phyloP scores from a whole-genome alignment of 1,140 invertebrate genomes.

The Aleiodes sp. region DNA sequence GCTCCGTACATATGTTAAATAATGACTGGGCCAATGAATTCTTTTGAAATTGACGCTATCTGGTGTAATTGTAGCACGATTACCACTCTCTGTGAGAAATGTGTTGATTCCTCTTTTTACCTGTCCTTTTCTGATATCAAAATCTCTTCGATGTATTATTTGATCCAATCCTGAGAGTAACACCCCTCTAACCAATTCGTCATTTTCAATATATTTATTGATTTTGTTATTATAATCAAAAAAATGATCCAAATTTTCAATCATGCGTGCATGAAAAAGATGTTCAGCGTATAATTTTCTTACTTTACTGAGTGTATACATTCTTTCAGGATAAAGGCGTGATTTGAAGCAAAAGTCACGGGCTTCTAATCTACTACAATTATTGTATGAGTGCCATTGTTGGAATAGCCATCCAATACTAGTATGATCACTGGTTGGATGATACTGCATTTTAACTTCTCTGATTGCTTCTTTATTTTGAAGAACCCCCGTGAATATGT shows the following conservation, averaged over 20 bases:
- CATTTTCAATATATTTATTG: constrained; percentile 62
- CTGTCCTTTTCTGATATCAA: constrained; percentile 63
- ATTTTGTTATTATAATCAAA: constrained; percentile 34
- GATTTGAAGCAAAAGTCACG: constrained; percentile 56
- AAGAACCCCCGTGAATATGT: constrained; percentile 50
- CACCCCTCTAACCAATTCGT: constrained; percentile 65
- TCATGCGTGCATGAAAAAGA: neutral
- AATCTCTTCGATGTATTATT: constrained; percentile 59
- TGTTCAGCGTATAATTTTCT: constrained; percentile 47
- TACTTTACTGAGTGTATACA: constrained; percentile 61
- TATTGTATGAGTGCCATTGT: constrained; percentile 55
- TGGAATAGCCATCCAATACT: constrained; percentile 65
- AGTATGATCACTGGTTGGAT: constrained; percentile 67
- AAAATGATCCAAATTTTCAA: constrained; percentile 34
- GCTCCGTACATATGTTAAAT: constrained; percentile 62
- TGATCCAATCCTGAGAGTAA: constrained; percentile 67
- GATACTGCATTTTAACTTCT: constrained; percentile 63
- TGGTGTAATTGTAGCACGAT: constrained; percentile 61
- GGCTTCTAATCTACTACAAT: constrained; percentile 39
- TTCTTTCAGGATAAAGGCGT: constrained; percentile 58
- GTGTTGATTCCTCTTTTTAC: constrained; percentile 52
- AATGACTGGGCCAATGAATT: constrained; percentile 52
- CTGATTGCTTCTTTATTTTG: constrained; percentile 54
- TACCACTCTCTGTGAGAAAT: constrained; percentile 61
- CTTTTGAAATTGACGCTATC: constrained; percentile 70